Conservation (phyloP, 2,113 vertebrate genomes). For the Podiceps cristatus region DNA sequence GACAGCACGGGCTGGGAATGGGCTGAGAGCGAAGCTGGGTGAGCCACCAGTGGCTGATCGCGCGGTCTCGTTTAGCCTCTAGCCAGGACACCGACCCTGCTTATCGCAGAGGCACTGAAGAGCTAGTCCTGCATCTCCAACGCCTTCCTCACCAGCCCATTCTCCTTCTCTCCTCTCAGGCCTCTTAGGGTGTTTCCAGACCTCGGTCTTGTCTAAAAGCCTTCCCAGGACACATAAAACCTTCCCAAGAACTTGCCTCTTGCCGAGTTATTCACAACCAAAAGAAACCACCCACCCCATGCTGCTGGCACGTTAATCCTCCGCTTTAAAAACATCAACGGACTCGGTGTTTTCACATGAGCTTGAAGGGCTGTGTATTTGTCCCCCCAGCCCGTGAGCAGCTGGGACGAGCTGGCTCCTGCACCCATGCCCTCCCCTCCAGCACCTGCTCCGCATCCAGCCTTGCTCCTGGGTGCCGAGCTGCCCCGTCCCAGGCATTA, state of each 20-base stretch:
- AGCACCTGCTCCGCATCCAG: not conserved
- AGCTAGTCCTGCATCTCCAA: not conserved
- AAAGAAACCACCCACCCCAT: not conserved
- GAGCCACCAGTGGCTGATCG: not conserved
- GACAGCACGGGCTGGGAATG: not conserved
- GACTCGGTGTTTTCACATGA: not conserved
- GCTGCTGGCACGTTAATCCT: fast-evolving
- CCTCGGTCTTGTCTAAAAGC: not conserved
- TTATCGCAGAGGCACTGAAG: not conserved
- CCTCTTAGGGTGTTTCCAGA: not conserved
- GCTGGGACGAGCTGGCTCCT: not conserved
- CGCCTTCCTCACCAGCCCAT: not conserved
- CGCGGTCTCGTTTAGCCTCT: not conserved
- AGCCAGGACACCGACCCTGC: not conserved
- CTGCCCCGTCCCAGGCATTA: not conserved
- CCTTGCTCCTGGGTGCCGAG: not conserved
- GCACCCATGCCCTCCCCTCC: fast-evolving
- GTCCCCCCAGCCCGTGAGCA: fast-evolving
- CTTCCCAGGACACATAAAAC: not conserved
- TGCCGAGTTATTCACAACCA: not conserved
- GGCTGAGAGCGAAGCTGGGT: not conserved
- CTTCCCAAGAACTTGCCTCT: not conserved
- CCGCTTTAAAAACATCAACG: not conserved
- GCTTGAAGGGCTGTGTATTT: not conserved
- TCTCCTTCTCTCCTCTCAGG: not conserved